Evolutionary conservation across 2,113 vertebrate species (phyloP).

Genomic region (Dasypus novemcinctus): DNA sequence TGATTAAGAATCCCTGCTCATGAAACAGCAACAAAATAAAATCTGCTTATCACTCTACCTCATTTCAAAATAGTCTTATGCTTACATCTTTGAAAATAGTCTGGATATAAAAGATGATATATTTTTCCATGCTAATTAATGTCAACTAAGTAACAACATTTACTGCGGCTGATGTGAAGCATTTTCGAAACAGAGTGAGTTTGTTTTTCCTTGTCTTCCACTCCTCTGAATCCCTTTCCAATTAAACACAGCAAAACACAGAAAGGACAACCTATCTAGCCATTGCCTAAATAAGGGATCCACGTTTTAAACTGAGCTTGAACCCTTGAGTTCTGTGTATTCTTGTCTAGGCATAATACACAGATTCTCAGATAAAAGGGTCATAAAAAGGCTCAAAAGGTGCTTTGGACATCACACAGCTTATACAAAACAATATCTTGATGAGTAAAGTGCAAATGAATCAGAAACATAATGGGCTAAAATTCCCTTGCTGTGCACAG

Average conservation of each 20-base stretch:
- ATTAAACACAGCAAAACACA: constrained; percentile 27
- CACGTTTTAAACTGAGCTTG: not conserved
- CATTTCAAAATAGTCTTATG: constrained; percentile 63
- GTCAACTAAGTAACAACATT: constrained; percentile 74
- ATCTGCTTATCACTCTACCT: constrained; percentile 68
- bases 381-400: constrained; percentile 68
- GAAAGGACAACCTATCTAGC: not conserved
- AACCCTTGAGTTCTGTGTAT: constrained; percentile 65
- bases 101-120: constrained; percentile 71
- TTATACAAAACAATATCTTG: constrained; percentile 66
- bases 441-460: constrained; percentile 71
- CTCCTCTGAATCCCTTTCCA: not conserved
- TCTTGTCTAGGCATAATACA: constrained; percentile 60
- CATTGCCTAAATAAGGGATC: not conserved
- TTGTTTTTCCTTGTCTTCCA: constrained; percentile 70
- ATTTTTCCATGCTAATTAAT: constrained; percentile 80
- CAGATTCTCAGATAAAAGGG: constrained; percentile 59
- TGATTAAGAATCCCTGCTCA: constrained; percentile 83
- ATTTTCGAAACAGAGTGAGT: constrained; percentile 67
- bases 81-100: constrained; percentile 66
- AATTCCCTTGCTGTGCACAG: constrained; percentile 17
- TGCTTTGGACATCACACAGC: constrained; percentile 67
- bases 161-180: constrained; percentile 66
- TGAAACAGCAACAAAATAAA: constrained; percentile 83
- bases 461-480: constrained; percentile 64